Evolutionary conservation across 64 coral and sea anemone species (phyloP).

Genomic region (Astreopora myriophthalma): DNA sequence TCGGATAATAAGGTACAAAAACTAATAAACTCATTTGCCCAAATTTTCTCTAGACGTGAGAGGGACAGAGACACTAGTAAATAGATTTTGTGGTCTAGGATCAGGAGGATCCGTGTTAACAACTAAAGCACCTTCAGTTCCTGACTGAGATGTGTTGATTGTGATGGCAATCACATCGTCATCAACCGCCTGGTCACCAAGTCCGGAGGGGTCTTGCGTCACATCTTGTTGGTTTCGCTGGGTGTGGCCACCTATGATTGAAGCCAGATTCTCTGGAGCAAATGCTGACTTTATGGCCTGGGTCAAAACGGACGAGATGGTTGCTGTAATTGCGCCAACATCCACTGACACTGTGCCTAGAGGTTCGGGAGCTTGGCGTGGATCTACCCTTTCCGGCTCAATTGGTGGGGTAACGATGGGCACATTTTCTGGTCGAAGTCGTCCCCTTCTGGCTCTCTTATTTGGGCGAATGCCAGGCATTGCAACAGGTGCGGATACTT

Average conservation of each 20-base stretch:
- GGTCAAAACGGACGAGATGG: not conserved
- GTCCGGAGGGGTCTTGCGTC: no score
- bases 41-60: slow-evolving; percentile 29
- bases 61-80: slow-evolving; percentile 16
- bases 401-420: not conserved
- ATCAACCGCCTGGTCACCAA: not conserved
- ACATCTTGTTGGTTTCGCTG: no score
- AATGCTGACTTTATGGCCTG: not conserved
- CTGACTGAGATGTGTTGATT: not conserved
- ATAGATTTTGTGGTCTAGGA: not conserved
- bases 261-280: not conserved
- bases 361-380: not conserved
- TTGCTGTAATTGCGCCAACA: not conserved
- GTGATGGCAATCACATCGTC: not conserved
- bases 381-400: not conserved
- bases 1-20: not conserved
- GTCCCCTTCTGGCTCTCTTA: no score
- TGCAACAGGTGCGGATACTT: no score
- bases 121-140: no score
- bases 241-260: no score
- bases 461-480: no score
- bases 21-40: slow-evolving; percentile 13
- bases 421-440: no score
- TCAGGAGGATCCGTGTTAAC: no score
- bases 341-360: not conserved